Percentiles rank a stretch among this genome's conserved stretches.
These are phyloP conservation scores for Diarsia mendica DNA, from an alignment of 2,888 invertebrate species.

Conservation along the genomic window DNA sequence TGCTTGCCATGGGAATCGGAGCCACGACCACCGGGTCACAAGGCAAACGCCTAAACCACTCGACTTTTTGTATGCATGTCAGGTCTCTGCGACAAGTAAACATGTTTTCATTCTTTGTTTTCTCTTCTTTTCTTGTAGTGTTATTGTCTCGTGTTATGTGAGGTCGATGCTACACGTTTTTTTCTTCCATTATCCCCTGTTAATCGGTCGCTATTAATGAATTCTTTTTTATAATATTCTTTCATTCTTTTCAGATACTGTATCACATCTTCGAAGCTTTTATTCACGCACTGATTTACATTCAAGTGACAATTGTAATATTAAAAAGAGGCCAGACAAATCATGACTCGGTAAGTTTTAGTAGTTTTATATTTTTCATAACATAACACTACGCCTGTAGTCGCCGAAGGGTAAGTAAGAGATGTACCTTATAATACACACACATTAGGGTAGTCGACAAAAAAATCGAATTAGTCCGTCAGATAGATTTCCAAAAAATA, in stretches of 20 bases:
- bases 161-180: background rate
- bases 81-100: no score
- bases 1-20: no score
- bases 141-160: background rate
- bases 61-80: no score
- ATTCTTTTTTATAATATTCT: background rate
- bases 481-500: no score
- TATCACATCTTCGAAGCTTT: slow-evolving; percentile 19
- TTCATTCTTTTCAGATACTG: slow-evolving; percentile 12
- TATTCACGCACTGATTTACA: slow-evolving; percentile 14
- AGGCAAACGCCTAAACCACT: no score
- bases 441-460: no score
- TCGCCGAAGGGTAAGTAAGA: no score
- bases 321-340: slow-evolving; percentile 11
- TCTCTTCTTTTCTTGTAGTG: background rate
- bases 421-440: no score
- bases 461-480: no score
- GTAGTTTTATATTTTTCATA: no score
- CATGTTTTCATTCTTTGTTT: background rate
- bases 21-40: no score
- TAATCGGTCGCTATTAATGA: background rate
- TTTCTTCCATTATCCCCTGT: background rate
- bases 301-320: slow-evolving; percentile 32
- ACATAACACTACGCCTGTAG: no score
- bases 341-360: slow-evolving; percentile 9